Conservation (phyloP, 23 tunicate species). For the Ascidia mentula region DNA sequence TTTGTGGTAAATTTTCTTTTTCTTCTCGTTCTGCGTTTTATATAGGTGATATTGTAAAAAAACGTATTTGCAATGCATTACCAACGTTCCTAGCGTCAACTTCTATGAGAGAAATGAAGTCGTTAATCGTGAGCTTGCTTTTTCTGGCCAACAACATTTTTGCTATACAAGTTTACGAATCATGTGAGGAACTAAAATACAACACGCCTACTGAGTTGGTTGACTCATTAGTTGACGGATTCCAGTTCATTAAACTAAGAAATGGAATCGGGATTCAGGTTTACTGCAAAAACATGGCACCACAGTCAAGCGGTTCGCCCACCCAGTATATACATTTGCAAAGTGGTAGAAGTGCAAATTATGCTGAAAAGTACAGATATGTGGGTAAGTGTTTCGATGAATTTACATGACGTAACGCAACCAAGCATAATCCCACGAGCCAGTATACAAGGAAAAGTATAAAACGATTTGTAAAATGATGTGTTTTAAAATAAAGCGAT, state of each 20-base stretch:
- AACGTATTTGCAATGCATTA: no score
- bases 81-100: no score
- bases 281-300: constrained; percentile 31
- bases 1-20: no score
- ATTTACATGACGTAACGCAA: no score
- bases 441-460: no score
- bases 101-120: no score
- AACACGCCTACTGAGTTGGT: not conserved
- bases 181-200: constrained; percentile 35
- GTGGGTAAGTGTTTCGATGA: constrained; percentile 38
- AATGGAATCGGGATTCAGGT: constrained; percentile 44
- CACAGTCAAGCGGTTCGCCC: not conserved
- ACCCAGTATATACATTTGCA: constrained; percentile 23
- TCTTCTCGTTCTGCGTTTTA: no score
- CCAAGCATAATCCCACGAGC: no score
- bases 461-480: no score
- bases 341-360: constrained; percentile 38
- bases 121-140: not conserved
- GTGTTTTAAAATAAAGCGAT: no score
- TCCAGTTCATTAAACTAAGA: constrained; percentile 28
- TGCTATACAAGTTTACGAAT: constrained; percentile 34
- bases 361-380: constrained; percentile 37
- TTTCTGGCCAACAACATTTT: not conserved
- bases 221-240: constrained; percentile 34
- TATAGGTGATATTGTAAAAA: no score